Base-by-base conservation (phyloP, 2,797 vertebrate genomes). In the Synanceia verrucosa region DNA sequence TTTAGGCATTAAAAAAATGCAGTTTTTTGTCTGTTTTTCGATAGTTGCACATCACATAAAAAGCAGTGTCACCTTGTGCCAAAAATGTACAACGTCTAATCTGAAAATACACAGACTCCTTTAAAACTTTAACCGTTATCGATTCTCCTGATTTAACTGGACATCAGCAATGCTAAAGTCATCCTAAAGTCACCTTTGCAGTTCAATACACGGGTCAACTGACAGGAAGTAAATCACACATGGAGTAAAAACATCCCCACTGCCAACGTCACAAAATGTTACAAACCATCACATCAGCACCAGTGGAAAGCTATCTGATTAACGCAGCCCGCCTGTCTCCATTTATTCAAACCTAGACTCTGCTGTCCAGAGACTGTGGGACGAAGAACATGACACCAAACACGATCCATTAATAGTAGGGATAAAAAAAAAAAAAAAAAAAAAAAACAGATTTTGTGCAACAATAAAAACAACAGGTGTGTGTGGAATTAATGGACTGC, bases 11-110 rank as follows among this genome's bases (percentile, higher is more conserved):
- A 88, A 84, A 87, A 86, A 84, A 64, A 82, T 81, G 83, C 84
- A 65, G 64, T 88, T 92, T 90, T 90, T 74, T 80, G 37, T 85
- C 81, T 85, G 50, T 85, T 80, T 84, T 77, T 85, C 80, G 68
- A 86, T 68, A 78, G 78, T 93, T 91, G 87, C 84, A 89, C 76
- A 12, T 93, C 90, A 94, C 91, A 82, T 89, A 86, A 83, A 92
- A 93, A 94, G 92, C 92, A 93, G 86, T 90, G 90, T 92, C 90
- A 92, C 89, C 83, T 89, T 93, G 92, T 94, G 92, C 91, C 90
- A 85, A 88, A 80, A 72, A 88, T 78, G 70, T 85, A 92, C 80
- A 84, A 90, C 80, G 76, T 93, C 52, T 88, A 90, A 91, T 91
- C 80, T 82, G 78, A 91, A 89, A 93, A 82, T 85, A 93, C 80